phyloP scores from a whole-genome alignment of 2,797 vertebrate genomes.

The Sebastes paucispinis region DNA sequence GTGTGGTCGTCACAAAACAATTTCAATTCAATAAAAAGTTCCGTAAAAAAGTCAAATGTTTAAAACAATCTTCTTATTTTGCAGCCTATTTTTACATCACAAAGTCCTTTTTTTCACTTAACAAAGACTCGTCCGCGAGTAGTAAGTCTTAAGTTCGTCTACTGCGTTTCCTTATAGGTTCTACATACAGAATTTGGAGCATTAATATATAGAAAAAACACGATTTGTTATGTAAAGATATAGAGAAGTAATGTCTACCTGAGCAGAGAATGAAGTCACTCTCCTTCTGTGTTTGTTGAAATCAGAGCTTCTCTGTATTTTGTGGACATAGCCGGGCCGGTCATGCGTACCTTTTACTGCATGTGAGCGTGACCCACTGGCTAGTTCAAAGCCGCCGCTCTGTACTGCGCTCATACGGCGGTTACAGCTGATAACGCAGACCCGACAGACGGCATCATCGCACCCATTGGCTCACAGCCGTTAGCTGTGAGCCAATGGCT shows the following conservation, averaged over 20 bases:
- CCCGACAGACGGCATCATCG: no score
- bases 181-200: not conserved
- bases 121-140: not conserved
- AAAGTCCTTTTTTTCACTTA: not conserved
- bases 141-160: fast-evolving
- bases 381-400: no score
- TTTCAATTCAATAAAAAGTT: not conserved
- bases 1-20: not conserved
- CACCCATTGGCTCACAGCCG: no score
- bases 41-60: not conserved
- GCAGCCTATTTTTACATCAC: not conserved
- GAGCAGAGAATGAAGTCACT: not conserved
- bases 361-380: fast-evolving
- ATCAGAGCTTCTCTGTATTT: not conserved
- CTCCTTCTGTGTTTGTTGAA: not conserved
- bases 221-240: not conserved
- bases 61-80: not conserved
- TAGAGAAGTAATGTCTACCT: not conserved
- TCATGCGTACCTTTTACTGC: fast-evolving
- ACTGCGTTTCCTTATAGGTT: not conserved
- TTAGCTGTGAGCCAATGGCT: fast-evolving
- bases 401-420: no score
- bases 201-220: not conserved
- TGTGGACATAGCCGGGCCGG: not conserved
- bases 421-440: fast-evolving